Percentiles rank a stretch among this genome's conserved stretches.
Conservation (phyloP, 2,888 invertebrate genomes). For the Conomelus anceps region DNA sequence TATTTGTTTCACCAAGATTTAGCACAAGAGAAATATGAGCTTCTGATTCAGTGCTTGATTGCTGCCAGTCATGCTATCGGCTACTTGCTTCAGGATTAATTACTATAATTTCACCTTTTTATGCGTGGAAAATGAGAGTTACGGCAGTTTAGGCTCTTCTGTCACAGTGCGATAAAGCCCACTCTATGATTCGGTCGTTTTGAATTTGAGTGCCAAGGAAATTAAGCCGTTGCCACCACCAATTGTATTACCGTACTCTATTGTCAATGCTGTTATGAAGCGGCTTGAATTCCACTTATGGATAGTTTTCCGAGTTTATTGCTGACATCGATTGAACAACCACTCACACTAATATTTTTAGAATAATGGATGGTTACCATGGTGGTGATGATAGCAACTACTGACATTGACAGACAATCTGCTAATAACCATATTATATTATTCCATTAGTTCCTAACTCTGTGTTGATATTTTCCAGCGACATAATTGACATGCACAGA, state of each 20-base stretch:
- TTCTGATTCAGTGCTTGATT: not conserved
- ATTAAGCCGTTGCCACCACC: not conserved
- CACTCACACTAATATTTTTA: too few relatives aligned
- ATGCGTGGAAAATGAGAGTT: not conserved
- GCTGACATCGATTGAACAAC: too few relatives aligned
- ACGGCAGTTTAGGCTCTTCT: not conserved
- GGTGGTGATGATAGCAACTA: too few relatives aligned
- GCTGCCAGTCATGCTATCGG: not conserved
- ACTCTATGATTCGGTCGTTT: not conserved
- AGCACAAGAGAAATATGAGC: not conserved
- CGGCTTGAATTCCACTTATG: too few relatives aligned
- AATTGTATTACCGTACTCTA: not conserved
- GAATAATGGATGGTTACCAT: too few relatives aligned
- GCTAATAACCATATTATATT: too few relatives aligned
- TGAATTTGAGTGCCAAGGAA: not conserved
- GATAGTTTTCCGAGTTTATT: too few relatives aligned
- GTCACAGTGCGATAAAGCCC: not conserved
- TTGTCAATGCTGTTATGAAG: not conserved
- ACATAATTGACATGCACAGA: too few relatives aligned
- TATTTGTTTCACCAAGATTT: not conserved
- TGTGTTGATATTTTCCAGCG: too few relatives aligned
- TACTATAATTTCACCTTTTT: not conserved
- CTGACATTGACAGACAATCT: too few relatives aligned
- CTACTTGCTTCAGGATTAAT: not conserved
- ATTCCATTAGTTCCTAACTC: too few relatives aligned